phyloP scores from a whole-genome alignment of 1,140 invertebrate genomes.

The Aphelenchoides besseyi region DNA sequence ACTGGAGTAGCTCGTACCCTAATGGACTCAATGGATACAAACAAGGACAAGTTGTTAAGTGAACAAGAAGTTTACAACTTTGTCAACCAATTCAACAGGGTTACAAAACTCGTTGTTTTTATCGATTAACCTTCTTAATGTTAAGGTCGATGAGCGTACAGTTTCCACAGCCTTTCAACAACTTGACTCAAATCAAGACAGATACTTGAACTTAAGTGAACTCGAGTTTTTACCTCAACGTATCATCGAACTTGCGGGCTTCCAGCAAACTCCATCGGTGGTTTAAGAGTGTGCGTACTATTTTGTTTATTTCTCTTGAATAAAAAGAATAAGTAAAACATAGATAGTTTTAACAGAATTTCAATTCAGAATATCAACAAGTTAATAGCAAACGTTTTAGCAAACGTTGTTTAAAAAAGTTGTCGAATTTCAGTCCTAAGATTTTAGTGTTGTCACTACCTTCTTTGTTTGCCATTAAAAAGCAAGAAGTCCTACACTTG shows the following conservation, averaged over 20 bases:
- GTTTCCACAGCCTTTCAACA: slow-evolving; percentile 19
- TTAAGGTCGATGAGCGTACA: slow-evolving; percentile 14
- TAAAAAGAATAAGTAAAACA: not conserved
- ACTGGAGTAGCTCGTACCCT: slow-evolving; percentile 16
- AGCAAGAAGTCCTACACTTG: too few species aligned
- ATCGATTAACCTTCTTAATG: not conserved
- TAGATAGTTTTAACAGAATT: too few species aligned
- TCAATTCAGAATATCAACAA: too few species aligned
- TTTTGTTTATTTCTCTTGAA: not conserved
- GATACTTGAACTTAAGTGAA: slow-evolving; percentile 16
- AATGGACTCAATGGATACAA: slow-evolving; percentile 17
- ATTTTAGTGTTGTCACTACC: too few species aligned
- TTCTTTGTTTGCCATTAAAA: too few species aligned
- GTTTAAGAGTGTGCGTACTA: not conserved
- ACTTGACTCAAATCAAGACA: slow-evolving; percentile 21
- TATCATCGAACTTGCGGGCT: slow-evolving; percentile 22
- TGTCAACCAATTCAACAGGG: slow-evolving; percentile 30
- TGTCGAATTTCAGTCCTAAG: too few species aligned
- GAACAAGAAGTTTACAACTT: slow-evolving; percentile 19
- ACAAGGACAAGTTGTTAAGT: slow-evolving; percentile 21
- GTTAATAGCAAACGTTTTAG: too few species aligned
- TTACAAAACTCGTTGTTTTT: not conserved
- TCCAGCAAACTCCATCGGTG: slow-evolving; percentile 14
- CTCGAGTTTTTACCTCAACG: slow-evolving; percentile 22
- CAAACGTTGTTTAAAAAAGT: too few species aligned